Evolutionary conservation across 2,113 vertebrate species (phyloP).

Genomic region (Clarias gariepinus): DNA sequence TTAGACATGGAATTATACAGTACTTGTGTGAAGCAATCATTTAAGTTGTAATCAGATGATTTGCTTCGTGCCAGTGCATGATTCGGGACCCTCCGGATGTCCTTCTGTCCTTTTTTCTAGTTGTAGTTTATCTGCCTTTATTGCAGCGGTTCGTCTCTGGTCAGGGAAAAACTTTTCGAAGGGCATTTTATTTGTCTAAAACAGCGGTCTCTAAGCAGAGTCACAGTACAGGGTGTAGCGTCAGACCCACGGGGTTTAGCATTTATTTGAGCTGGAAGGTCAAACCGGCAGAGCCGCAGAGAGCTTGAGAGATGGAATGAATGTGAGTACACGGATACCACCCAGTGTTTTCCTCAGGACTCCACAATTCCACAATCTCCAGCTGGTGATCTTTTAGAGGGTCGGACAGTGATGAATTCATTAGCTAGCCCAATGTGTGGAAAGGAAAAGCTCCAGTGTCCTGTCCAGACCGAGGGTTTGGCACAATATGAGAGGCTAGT

Average conservation of each 20-base stretch:
- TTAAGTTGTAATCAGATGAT: neutral
- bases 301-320: neutral
- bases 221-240: neutral
- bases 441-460: neutral
- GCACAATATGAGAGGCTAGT: no score
- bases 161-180: neutral
- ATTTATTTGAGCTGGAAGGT: neutral
- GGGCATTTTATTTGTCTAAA: neutral
- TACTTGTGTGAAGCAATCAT: neutral
- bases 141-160: conserved; percentile 14
- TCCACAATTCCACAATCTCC: no score
- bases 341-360: neutral
- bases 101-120: neutral
- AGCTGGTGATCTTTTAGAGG: neutral
- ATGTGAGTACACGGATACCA: neutral
- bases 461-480: neutral
- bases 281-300: neutral
- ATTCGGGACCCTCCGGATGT: neutral
- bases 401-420: neutral
- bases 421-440: neutral
- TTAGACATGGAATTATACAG: neutral
- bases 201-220: neutral
- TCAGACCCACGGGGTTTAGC: neutral
- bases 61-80: neutral
- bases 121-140: no score